Percentiles rank a stretch among this genome's conserved stretches.
phyloP scores from a whole-genome alignment of 2,888 invertebrate genomes.

The Hesperia comma region DNA sequence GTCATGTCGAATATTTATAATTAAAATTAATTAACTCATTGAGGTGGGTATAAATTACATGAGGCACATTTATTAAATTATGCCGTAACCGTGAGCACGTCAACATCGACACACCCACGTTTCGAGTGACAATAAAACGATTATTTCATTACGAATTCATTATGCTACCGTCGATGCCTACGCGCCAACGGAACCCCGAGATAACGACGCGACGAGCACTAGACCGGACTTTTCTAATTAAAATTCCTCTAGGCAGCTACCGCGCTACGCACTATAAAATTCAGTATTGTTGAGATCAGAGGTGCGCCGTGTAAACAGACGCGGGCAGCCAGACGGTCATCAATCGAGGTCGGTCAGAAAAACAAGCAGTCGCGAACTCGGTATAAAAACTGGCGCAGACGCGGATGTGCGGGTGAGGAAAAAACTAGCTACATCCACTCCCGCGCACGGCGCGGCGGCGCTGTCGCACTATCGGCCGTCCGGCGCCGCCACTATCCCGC shows the following conservation, averaged over 20 bases:
- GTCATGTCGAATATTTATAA: no score
- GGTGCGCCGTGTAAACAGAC: constrained; percentile 57
- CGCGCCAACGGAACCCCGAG: constrained; percentile 33
- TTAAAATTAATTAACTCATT: no score
- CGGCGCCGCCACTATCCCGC: background rate
- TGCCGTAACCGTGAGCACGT: constrained; percentile 9
- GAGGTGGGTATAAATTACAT: no score
- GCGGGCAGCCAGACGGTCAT: constrained; percentile 63
- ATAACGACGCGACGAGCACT: constrained; percentile 27
- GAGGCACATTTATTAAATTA: no score
- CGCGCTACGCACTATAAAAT: constrained; percentile 59
- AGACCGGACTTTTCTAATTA: constrained; percentile 38
- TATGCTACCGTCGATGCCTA: constrained; percentile 31
- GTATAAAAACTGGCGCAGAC: constrained; percentile 72
- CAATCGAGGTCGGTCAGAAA: constrained; percentile 68
- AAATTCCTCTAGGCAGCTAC: constrained; percentile 53
- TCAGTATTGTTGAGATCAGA: constrained; percentile 47
- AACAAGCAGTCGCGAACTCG: constrained; percentile 59
- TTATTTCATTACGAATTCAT: constrained; percentile 27
- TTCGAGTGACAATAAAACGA: constrained; percentile 33
- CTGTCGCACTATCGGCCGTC: background rate
- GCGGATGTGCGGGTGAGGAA: constrained; percentile 64
- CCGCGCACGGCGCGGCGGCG: constrained; percentile 38
- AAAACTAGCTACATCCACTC: constrained; percentile 69
- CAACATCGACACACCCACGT: constrained; percentile 27